Evolutionary conservation across 2,113 vertebrate species (phyloP), one percentile per base, ranked within the genome.

Genomic region (Limanda limanda): DNA sequence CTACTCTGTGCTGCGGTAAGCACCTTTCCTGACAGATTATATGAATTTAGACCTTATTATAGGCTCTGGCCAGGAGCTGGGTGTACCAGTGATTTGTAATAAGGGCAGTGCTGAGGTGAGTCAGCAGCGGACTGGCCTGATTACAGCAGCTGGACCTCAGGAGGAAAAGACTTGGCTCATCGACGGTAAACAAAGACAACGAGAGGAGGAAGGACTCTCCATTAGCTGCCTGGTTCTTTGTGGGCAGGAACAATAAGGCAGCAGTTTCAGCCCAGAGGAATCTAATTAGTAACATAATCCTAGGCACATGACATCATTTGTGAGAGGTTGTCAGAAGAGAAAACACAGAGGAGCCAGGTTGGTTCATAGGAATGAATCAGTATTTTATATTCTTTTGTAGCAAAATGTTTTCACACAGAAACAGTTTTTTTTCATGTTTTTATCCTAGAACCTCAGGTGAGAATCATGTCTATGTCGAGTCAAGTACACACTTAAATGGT

Each of bases 311-410:
- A 15, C 68, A 55, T 60, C 3, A 69, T 20, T 25, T 51, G 31
- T 20, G 31, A 40, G 21, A 55, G 21, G 24, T 51, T 40, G 18
- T 23, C 60, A 57, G 13, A 86, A 90, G 63, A 78, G 21, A 84
- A 91, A 88, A 79, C 86, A 83, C 87, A 88, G 56, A 84, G 55
- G 70, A 91, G 77, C 54, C 81, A 71, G 58, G 79, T 89, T 87
- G 84, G 78, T 91, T 92, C 87, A 80, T 89, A 91, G 76, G 91
- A 94, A 93, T 92, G 82, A 23, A 90, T 90, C 77, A 87, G 79
- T 89, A 80, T 89, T 94, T 95, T 94, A 94, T 94, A 90, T 89
- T 83, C 55, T 92, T 94, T 94, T 93, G 92, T 95, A 94, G 88
- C 88, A 94, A 95, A 94, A 92, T 85, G 79, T 91, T 90, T 92